Base-by-base conservation (phyloP, 2,888 invertebrate genomes). In the Perizoma affinitatum region DNA sequence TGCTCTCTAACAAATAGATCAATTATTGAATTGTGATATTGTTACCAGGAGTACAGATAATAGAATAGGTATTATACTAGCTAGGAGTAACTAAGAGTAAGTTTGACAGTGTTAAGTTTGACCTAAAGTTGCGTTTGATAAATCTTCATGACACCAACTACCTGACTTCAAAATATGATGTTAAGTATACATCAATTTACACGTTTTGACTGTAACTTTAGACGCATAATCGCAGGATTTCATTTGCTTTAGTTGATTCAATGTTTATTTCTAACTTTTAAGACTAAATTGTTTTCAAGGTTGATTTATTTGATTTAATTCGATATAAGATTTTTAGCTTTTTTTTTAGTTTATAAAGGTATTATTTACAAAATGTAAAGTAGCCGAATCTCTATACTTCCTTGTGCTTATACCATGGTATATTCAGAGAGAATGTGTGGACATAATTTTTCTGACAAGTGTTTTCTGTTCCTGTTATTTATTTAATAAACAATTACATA, bases 341-440 rank as follows among this genome's bases (percentile, higher is more conserved):
- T 58, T 65, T 53, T 58, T 52, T 60, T 42, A 61, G 58, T 57
- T 53, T 53, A 22, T 22, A 22, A 22, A 22, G 78, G 78, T 79
- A 59, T 69, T 80, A 83, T 85, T 87, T 87, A 85, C 84, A 52
- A 40, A n/a, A 7, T 63, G 87, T 87, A 88, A 90, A 86, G 82
- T 69, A 71, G 82, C 82, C 76, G 42, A 33, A 40, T 61, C 38
- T 45, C 73, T 65, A 78, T 83, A 80, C 89, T 91, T 90, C 76
- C 90, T 91, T 91, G 90, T 86, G 88, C 68, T 75, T 90, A 90
- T 90, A 88, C 77, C 61, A 2, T 10, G 65, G 77, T 90, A 89
- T 90, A 91, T 86, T 83, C 87, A 88, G 90, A 91, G 91, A 79
- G 77, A 88, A 89, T 74, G 88, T 76, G 71, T 80, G 79, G 76